These are phyloP conservation scores for Bruchidius siliquastri DNA, from an alignment of 2,888 invertebrate genomes.

Conservation along the genomic window DNA sequence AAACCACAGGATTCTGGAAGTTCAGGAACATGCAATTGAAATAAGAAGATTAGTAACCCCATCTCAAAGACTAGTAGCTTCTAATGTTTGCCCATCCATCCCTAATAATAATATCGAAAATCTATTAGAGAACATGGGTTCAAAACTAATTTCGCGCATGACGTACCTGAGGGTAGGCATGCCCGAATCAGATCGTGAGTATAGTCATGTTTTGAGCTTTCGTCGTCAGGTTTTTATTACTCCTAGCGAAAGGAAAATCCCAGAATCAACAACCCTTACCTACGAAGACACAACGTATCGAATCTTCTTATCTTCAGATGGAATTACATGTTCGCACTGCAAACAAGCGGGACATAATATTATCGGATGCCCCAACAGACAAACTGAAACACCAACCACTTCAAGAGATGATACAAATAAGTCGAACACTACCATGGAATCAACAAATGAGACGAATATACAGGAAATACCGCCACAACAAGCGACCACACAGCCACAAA, in stretches of 20 bases:
- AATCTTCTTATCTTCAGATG: neutral
- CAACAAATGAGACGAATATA: too few relatives aligned
- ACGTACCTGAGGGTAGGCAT: slow-evolving; percentile 24
- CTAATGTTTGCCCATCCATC: slow-evolving; percentile 25
- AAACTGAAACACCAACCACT: too few relatives aligned
- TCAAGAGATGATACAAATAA: too few relatives aligned
- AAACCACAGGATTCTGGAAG: slow-evolving; percentile 13
- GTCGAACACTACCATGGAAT: too few relatives aligned
- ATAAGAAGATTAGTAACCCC: slow-evolving; percentile 21
- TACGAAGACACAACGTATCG: neutral
- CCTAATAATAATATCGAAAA: slow-evolving; percentile 16
- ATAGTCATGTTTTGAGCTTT: slow-evolving; percentile 23
- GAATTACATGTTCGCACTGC: neutral
- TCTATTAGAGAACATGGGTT: neutral
- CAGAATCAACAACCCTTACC: neutral
- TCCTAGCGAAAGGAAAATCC: slow-evolving; percentile 4
- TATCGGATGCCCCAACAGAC: too few relatives aligned
- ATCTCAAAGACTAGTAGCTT: slow-evolving; percentile 23
- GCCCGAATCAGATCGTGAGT: slow-evolving; percentile 13
- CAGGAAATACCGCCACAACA: too few relatives aligned
- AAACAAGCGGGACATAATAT: neutral
- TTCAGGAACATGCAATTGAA: slow-evolving; percentile 8
- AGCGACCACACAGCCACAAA: too few relatives aligned
- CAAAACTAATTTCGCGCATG: slow-evolving; percentile 10
- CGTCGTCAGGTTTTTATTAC: slow-evolving; percentile 18